Conservation (phyloP, 2,113 vertebrate species). For the Gadus chalcogrammus region DNA sequence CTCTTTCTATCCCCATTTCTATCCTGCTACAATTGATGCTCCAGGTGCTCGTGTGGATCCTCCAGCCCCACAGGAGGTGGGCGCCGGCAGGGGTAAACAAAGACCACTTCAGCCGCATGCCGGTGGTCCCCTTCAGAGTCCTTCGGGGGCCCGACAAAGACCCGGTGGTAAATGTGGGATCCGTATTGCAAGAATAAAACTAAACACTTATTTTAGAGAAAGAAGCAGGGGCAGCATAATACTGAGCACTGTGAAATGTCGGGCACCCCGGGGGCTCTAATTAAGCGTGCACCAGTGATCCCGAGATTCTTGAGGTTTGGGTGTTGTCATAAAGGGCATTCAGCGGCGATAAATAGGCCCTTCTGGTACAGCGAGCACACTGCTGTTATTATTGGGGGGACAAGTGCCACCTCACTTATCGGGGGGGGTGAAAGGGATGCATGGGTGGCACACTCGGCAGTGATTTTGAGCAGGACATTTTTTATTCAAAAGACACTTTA, state of each 20-base stretch:
- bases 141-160: constrained; percentile 73
- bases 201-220: constrained; percentile 80
- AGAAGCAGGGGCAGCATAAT: constrained; percentile 66
- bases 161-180: constrained; percentile 81
- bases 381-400: constrained; percentile 73
- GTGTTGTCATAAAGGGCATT: constrained; percentile 79
- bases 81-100: constrained; percentile 74
- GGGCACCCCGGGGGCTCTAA: constrained; percentile 75
- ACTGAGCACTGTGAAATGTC: constrained; percentile 71
- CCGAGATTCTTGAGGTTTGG: constrained; percentile 74
- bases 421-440: constrained; percentile 72
- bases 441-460: constrained; percentile 77
- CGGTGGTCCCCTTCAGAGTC: constrained; percentile 76
- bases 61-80: constrained; percentile 66
- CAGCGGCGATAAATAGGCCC: constrained; percentile 76
- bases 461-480: constrained; percentile 62
- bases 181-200: constrained; percentile 84
- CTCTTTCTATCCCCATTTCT: constrained; percentile 72
- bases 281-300: constrained; percentile 78
- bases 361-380: constrained; percentile 83
- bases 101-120: constrained; percentile 77
- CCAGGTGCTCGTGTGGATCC: constrained; percentile 78
- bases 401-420: constrained; percentile 81
- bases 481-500: constrained; percentile 74
- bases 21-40: constrained; percentile 82